phyloP scores from a whole-genome alignment of 2,797 vertebrate genomes.

The Onychomys leucogaster region DNA sequence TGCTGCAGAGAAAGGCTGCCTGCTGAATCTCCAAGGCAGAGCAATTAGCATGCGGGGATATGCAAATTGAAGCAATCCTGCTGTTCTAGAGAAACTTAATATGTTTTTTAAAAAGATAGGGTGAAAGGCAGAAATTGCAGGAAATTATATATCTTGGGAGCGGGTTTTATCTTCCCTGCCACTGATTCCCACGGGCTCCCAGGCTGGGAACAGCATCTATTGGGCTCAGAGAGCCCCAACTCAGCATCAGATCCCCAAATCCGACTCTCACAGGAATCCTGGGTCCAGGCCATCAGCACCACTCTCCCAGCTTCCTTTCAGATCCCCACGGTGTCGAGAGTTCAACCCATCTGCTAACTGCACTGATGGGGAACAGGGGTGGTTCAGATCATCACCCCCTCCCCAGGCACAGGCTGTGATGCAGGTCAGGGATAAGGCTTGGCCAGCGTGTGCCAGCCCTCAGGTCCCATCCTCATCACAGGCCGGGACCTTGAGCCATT shows the following conservation, averaged over 20 bases:
- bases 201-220: not conserved
- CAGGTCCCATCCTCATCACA: not conserved
- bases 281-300: not conserved
- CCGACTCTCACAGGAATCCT: not conserved
- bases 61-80: constrained; percentile 74
- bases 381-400: not conserved
- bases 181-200: constrained; percentile 16
- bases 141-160: constrained; percentile 73
- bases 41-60: constrained; percentile 59
- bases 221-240: not conserved
- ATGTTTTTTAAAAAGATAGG: constrained; percentile 76
- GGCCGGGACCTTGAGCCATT: not conserved
- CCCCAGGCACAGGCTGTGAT: not conserved
- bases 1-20: not conserved
- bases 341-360: not conserved
- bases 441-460: not conserved
- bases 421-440: not conserved
- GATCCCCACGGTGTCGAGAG: not conserved
- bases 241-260: not conserved
- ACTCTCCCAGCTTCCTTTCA: not conserved
- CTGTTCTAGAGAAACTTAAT: constrained; percentile 77
- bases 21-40: constrained; percentile 22
- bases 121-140: constrained; percentile 81
- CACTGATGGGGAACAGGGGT: not conserved
- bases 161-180: constrained; percentile 51